phyloP scores from a whole-genome alignment of 2,113 vertebrate species.

The Myanophis thanlyinensis region DNA sequence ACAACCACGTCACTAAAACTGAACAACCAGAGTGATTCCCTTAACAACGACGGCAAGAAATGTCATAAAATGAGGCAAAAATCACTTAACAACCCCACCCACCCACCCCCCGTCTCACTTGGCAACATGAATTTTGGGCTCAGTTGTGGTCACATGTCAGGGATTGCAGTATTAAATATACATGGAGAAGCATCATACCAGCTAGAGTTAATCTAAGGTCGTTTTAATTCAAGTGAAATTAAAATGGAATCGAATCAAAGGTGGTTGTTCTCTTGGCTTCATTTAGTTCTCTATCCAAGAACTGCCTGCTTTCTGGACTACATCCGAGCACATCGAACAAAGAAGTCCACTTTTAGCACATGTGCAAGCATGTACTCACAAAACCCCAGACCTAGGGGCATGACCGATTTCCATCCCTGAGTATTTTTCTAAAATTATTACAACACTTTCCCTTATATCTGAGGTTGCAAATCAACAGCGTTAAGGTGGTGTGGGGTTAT shows the following conservation, averaged over 20 bases:
- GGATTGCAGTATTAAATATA: neutral
- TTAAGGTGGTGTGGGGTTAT: neutral
- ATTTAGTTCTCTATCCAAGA: neutral
- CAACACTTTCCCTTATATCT: neutral
- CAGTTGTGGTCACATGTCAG: too few relatives aligned
- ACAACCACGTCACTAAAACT: too few relatives aligned
- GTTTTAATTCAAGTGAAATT: neutral
- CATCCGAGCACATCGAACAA: neutral
- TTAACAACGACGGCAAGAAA: too few relatives aligned
- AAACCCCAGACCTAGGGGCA: rapidly evolving
- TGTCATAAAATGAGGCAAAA: too few relatives aligned
- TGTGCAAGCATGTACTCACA: neutral
- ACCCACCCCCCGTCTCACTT: too few relatives aligned
- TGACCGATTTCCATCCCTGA: neutral
- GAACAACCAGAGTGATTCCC: too few relatives aligned
- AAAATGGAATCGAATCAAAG: neutral
- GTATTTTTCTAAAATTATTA: neutral
- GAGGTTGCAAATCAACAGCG: neutral
- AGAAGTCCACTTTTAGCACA: neutral
- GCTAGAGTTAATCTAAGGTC: neutral
- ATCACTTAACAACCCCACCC: neutral
- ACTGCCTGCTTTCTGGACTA: neutral
- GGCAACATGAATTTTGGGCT: neutral
- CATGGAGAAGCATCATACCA: neutral
- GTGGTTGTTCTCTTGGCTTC: neutral